phyloP scores from a whole-genome alignment of 2,113 vertebrate genomes.

The Epinephelus moara region DNA sequence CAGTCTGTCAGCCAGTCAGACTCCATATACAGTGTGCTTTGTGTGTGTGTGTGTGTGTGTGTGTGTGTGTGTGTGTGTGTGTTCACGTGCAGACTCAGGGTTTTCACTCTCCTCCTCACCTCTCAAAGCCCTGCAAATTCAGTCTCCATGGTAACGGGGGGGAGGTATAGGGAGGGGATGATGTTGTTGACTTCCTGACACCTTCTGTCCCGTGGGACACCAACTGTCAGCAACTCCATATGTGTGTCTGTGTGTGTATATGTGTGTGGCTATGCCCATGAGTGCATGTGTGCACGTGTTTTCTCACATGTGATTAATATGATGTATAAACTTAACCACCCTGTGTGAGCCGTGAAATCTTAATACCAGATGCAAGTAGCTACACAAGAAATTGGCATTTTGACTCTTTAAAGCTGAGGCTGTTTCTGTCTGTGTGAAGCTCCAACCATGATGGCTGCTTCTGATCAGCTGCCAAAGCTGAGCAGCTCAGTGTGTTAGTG shows the following conservation, averaged over 20 bases:
- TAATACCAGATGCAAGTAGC: background rate
- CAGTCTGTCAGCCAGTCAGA: background rate
- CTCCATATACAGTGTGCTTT: conserved; percentile 1
- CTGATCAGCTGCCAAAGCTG: conserved; percentile 58
- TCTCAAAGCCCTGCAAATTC: conserved; percentile 64
- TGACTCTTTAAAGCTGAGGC: background rate
- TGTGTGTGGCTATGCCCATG: background rate
- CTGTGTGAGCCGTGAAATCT: background rate
- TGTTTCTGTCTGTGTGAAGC: conserved; percentile 11
- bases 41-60: conserved; percentile 10
- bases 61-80: conserved; percentile 10
- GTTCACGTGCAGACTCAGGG: conserved; percentile 62
- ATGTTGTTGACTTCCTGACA: conserved; percentile 78
- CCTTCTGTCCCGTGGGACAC: conserved; percentile 70
- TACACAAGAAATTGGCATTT: background rate
- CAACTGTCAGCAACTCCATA: conserved; percentile 62
- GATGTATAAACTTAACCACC: background rate
- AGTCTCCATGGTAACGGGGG: conserved; percentile 75
- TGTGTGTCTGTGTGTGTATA: conserved; percentile 8
- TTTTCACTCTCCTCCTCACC: conserved; percentile 62
- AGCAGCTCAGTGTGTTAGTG: conserved; percentile 69
- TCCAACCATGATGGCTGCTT: conserved; percentile 55
- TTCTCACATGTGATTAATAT: conserved; percentile 25
- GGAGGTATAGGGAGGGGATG: conserved; percentile 33
- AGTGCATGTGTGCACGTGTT: conserved; percentile 2